Base-by-base conservation (phyloP, 2,797 vertebrate genomes). In the Chaenodraco wilsoni region DNA sequence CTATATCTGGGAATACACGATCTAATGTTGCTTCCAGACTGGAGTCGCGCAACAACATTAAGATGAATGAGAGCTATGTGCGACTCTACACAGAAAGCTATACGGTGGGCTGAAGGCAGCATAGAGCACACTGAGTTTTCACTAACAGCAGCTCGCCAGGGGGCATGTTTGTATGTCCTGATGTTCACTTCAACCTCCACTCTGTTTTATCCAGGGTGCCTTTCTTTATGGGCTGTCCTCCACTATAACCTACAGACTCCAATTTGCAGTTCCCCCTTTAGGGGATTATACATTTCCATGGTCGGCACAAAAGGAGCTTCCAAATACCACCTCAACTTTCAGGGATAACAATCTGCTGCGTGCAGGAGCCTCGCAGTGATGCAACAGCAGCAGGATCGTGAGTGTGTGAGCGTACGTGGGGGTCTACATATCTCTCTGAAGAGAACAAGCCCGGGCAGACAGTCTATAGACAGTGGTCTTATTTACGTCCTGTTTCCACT, bases 401-500 rank as follows among this genome's bases (percentile, higher is more conserved):
- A 74, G 67, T 17, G 44, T 65, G 58, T 14, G 77, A 45, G 54
- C 46, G 45, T 56, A 68, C 63, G n/a, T 37, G 14, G 64, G 52
- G 73, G 84, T 83, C 79, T 71, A 74, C 78, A 87, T 77, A 80
- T 84, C 63, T 89, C 78, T 72, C 23, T 27, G 41, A 82, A 71
- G 66, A 64, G 81, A 86, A 84, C 79, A 79, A 67, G 74, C 74
- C 74, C 49, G 8, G 37, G 40, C 74, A 76, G 82, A 83, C 90
- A 81, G 71, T 69, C 77, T 71, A 75, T 69, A 79, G 84, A 85
- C 82, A 84, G 84, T 69, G 9, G 65, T 76, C 73, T 84, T 89
- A 87, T 91, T 88, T 88, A 89, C 85, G 79, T 86, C 74, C 83
- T 79, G 76, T 87, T 85, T 78, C 74, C 79, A 73, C 56, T 41